Percentiles rank a stretch among this genome's conserved stretches.
Conservation (phyloP, 2,797 vertebrate species). For the Zenarchopterus dispar region DNA sequence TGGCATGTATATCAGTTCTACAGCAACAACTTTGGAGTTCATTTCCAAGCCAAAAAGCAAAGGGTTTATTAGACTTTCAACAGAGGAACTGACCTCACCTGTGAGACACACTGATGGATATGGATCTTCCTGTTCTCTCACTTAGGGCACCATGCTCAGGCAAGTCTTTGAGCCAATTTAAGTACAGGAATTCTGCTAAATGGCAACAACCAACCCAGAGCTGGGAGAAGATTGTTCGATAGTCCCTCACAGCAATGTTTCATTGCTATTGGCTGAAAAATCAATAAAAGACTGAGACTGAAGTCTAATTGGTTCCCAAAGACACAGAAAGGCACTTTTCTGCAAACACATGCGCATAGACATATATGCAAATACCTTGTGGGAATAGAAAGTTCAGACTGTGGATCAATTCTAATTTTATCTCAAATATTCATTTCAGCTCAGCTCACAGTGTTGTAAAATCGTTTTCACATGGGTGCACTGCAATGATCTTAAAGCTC, state of each 20-base stretch:
- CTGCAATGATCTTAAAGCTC: conserved; percentile 3
- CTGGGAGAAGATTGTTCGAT: conserved; percentile 45
- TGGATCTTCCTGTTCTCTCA: conserved; percentile 24
- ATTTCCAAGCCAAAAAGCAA: conserved; percentile 12
- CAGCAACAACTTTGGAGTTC: conserved; percentile 1
- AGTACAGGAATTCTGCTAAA: conserved; percentile 57
- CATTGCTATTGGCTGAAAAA: conserved; percentile 76
- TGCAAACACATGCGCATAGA: conserved; percentile 40
- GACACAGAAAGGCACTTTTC: conserved; percentile 46
- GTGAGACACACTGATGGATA: background rate
- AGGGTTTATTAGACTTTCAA: background rate
- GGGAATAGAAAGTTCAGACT: conserved; percentile 46
- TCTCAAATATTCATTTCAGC: conserved; percentile 51
- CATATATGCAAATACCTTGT: conserved; percentile 45
- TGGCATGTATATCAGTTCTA: background rate
- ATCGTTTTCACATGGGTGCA: conserved; percentile 20
- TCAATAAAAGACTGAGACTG: conserved; percentile 65
- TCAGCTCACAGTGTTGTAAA: conserved; percentile 9
- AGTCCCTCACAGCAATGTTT: conserved; percentile 52
- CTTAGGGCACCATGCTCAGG: conserved; percentile 26
- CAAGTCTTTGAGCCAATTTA: conserved; percentile 52
- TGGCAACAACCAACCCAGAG: conserved; percentile 45
- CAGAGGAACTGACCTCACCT: conserved; percentile 25
- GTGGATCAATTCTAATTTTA: conserved; percentile 58
- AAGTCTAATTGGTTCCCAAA: conserved; percentile 70